Conservation (phyloP, 2,888 invertebrate species). For the Brachynemurus nebulosus region DNA sequence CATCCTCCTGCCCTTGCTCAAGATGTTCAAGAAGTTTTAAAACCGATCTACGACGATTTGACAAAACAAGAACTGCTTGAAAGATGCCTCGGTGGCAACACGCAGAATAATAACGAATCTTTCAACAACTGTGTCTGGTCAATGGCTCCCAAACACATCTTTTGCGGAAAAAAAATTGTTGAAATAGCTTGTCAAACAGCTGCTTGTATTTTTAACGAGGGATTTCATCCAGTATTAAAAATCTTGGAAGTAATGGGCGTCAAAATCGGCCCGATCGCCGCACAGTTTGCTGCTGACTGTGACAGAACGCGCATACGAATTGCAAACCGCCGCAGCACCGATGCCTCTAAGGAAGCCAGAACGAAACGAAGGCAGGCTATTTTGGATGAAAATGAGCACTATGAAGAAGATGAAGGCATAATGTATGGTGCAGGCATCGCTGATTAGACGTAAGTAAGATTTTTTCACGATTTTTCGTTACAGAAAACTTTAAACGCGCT, state of each 20-base stretch:
- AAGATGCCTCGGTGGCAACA: conserved; percentile 23
- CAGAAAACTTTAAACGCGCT: conserved; percentile 16
- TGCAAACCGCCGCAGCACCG: conserved; percentile 11
- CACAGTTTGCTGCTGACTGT: conserved; percentile 13
- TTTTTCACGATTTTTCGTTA: conserved; percentile 3
- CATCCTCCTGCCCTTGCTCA: conserved; percentile 18
- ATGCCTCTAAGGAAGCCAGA: conserved; percentile 16
- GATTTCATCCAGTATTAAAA: conserved; percentile 15
- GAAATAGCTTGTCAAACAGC: conserved; percentile 12
- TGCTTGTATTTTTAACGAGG: conserved; percentile 14
- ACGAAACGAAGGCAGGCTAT: conserved; percentile 11
- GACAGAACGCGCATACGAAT: conserved; percentile 16
- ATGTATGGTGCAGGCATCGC: conserved; percentile 5
- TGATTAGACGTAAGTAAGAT: conserved; percentile 9
- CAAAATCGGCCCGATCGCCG: conserved; percentile 13
- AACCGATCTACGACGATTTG: conserved; percentile 23
- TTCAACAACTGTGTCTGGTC: conserved; percentile 23
- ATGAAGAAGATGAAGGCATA: neutral
- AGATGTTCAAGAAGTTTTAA: conserved; percentile 17
- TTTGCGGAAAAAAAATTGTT: conserved; percentile 12
- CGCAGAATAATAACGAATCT: conserved; percentile 24
- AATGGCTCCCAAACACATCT: conserved; percentile 17
- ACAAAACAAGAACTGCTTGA: conserved; percentile 21
- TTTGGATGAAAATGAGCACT: neutral
- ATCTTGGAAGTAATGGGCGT: conserved; percentile 13